Conservation (phyloP, 2,888 invertebrate species). For the Temnothorax rugatulus region DNA sequence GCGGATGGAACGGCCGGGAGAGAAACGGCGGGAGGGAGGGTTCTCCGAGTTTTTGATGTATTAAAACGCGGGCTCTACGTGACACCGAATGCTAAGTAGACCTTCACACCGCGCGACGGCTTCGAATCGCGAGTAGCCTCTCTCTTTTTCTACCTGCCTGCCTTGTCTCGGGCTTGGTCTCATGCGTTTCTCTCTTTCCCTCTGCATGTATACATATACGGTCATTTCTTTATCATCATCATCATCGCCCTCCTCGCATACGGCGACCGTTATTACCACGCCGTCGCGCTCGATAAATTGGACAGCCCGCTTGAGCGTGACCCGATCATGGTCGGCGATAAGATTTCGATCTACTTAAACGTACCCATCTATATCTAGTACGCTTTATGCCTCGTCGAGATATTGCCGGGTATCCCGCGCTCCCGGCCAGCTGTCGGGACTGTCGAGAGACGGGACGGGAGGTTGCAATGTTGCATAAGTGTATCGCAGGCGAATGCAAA, state of each 20-base stretch:
- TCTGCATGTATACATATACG: slow-evolving; percentile 49
- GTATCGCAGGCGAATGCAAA: slow-evolving; percentile 18
- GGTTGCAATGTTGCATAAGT: slow-evolving; percentile 4
- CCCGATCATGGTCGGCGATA: slow-evolving; percentile 64
- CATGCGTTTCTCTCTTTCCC: slow-evolving; percentile 16
- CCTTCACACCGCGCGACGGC: slow-evolving; percentile 81
- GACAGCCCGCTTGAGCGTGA: slow-evolving; percentile 68
- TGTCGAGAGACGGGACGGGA: no score
- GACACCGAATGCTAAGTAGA: slow-evolving; percentile 86
- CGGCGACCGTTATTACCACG: slow-evolving; percentile 63
- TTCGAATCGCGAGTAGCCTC: slow-evolving; percentile 69
- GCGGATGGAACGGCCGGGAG: slow-evolving; percentile 59
- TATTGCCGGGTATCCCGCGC: not conserved
- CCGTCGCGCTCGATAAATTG: slow-evolving; percentile 76
- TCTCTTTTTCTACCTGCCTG: not conserved
- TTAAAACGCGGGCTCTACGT: slow-evolving; percentile 85
- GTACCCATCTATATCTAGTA: slow-evolving; percentile 48
- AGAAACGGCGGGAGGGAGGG: slow-evolving; percentile 68
- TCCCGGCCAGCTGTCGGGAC: slow-evolving; percentile 13
- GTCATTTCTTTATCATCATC: slow-evolving; percentile 60
- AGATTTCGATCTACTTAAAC: slow-evolving; percentile 71
- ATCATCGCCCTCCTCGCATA: slow-evolving; percentile 33
- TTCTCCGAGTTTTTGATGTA: slow-evolving; percentile 84
- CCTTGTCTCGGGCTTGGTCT: not conserved
- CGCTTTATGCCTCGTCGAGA: slow-evolving; percentile 10